These are phyloP conservation scores for Parauchenoglanis ngamensis DNA, from an alignment of 2,797 vertebrate genomes.

Conservation along the genomic window DNA sequence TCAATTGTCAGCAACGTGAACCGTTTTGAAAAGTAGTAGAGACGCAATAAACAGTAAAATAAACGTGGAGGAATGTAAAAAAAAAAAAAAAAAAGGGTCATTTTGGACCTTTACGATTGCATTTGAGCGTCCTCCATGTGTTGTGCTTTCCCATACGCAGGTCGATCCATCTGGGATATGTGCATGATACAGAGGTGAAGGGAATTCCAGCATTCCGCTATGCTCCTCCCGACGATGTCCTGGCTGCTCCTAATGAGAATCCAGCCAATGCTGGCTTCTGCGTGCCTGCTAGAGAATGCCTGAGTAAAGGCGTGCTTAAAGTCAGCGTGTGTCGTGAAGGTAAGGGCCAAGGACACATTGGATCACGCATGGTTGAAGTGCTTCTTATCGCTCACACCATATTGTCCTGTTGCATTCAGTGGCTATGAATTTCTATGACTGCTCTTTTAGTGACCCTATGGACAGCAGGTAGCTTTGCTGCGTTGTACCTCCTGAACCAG, in stretches of 20 bases:
- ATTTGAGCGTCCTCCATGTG: too few relatives aligned
- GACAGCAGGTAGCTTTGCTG: background rate
- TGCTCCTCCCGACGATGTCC: conserved; percentile 75
- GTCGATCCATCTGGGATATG: conserved; percentile 78
- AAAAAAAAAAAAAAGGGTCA: background rate
- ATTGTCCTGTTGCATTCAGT: background rate
- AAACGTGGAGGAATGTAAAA: background rate
- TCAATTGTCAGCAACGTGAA: background rate
- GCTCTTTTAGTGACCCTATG: background rate
- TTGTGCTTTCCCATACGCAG: conserved; percentile 54
- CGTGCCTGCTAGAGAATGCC: conserved; percentile 77
- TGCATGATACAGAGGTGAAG: conserved; percentile 78
- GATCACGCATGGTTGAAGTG: background rate
- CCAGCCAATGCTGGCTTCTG: conserved; percentile 80
- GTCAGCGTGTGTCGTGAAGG: conserved; percentile 83
- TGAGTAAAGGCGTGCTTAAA: conserved; percentile 81
- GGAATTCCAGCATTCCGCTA: conserved; percentile 82
- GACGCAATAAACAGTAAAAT: background rate
- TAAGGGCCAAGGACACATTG: conserved; percentile 40
- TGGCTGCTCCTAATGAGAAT: conserved; percentile 75
- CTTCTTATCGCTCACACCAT: background rate
- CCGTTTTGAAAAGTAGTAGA: background rate
- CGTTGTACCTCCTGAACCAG: background rate
- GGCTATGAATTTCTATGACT: background rate
- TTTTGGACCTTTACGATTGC: background rate